Conservation (phyloP, 2,888 invertebrate species). For the Rapana venosa region DNA sequence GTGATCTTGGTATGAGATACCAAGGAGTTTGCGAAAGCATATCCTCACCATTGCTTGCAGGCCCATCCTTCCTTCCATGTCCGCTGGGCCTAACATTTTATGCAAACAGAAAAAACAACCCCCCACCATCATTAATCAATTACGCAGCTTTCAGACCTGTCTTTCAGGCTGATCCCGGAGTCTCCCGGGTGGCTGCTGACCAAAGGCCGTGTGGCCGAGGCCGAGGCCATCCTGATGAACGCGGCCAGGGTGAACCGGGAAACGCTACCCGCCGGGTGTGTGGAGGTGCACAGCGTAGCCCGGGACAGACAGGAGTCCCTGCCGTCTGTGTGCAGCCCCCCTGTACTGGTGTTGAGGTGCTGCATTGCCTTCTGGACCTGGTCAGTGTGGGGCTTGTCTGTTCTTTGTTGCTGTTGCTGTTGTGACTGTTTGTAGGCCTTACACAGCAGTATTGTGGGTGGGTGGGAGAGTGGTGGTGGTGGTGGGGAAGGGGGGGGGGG, state of each 20-base stretch:
- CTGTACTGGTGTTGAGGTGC: background rate
- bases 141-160: background rate
- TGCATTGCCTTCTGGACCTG: background rate
- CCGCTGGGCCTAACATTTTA: no score
- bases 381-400: background rate
- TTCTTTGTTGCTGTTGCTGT: background rate
- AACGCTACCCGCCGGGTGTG: background rate
- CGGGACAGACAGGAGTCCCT: background rate
- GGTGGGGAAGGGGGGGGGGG: no score
- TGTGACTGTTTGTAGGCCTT: background rate
- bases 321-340: background rate
- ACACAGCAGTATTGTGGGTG: background rate
- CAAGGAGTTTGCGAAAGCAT: no score
- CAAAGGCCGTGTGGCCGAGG: background rate
- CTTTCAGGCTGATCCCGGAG: background rate
- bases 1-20: no score
- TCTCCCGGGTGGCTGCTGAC: background rate
- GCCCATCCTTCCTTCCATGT: no score
- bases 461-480: no score
- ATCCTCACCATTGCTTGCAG: no score
- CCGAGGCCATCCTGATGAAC: background rate
- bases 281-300: background rate
- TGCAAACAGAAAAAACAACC: no score
- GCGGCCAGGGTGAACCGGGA: background rate
- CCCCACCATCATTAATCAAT: no score